These are phyloP conservation scores for Bufotes viridis DNA, from an alignment of 2,797 vertebrate genomes.

Conservation along the genomic window DNA sequence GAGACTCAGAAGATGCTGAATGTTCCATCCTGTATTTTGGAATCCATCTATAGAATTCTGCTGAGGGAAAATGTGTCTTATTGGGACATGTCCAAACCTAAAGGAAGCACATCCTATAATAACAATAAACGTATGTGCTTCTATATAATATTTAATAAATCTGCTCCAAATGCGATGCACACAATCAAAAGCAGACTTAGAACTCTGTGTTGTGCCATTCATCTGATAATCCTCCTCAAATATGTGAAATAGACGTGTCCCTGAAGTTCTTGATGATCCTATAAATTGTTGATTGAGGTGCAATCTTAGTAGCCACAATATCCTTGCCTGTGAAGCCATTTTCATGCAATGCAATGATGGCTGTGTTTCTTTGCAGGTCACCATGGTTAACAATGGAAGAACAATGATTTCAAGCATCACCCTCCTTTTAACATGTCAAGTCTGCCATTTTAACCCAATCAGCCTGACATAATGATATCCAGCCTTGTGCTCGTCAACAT, in stretches of 20 bases:
- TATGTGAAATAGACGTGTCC: not conserved
- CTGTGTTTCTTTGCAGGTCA: too few relatives aligned
- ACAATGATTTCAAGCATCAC: too few relatives aligned
- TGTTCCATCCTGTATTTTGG: not conserved
- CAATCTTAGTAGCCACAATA: too few relatives aligned
- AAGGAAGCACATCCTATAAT: not conserved
- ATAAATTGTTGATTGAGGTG: too few relatives aligned
- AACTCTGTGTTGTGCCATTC: not conserved
- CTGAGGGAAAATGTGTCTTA: not conserved
- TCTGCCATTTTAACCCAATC: too few relatives aligned
- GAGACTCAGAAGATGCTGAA: not conserved
- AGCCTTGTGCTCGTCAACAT: too few relatives aligned
- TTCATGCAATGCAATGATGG: too few relatives aligned
- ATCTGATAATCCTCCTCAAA: not conserved
- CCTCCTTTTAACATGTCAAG: too few relatives aligned
- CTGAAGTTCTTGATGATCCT: too few relatives aligned
- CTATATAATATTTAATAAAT: not conserved
- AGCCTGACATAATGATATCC: too few relatives aligned
- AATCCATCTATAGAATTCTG: not conserved
- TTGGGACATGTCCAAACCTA: not conserved
- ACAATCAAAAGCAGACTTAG: not conserved
- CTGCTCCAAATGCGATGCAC: not conserved
- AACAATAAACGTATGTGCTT: not conserved
- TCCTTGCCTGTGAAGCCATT: too few relatives aligned
- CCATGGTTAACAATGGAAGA: too few relatives aligned